Conservation (phyloP, 1,140 invertebrate species). For the Diachasmimorpha longicaudata region DNA sequence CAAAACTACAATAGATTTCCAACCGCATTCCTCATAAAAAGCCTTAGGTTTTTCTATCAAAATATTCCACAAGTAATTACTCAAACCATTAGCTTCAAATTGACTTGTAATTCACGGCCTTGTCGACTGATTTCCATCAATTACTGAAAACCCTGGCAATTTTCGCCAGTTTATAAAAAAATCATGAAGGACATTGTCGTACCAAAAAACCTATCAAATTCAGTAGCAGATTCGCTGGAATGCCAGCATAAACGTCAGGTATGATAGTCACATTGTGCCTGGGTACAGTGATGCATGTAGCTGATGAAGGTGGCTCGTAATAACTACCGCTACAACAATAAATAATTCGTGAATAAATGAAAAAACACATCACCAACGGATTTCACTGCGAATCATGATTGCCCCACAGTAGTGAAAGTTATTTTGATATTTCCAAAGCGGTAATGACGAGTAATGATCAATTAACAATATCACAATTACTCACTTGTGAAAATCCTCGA, state of each 20-base stretch:
- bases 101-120: too few species aligned
- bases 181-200: constrained; percentile 39
- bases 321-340: constrained; percentile 33
- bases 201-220: constrained; percentile 82
- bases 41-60: too few species aligned
- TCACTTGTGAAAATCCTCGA: neutral
- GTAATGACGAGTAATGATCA: neutral
- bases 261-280: constrained; percentile 65
- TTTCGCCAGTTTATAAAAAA: neutral
- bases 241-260: constrained; percentile 81
- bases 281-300: constrained; percentile 42
- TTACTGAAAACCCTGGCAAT: neutral
- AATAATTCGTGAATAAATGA: constrained; percentile 14
- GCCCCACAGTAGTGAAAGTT: neutral
- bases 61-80: too few species aligned
- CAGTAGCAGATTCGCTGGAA: constrained; percentile 85
- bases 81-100: too few species aligned
- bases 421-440: neutral
- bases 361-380: neutral
- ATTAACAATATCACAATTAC: neutral
- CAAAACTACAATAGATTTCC: too few species aligned
- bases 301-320: constrained; percentile 23
- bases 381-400: neutral
- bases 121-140: neutral
- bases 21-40: too few species aligned